Evolutionary conservation across 2,797 vertebrate genomes (phyloP).

Genomic region (Acrocephalus scirpaceus): DNA sequence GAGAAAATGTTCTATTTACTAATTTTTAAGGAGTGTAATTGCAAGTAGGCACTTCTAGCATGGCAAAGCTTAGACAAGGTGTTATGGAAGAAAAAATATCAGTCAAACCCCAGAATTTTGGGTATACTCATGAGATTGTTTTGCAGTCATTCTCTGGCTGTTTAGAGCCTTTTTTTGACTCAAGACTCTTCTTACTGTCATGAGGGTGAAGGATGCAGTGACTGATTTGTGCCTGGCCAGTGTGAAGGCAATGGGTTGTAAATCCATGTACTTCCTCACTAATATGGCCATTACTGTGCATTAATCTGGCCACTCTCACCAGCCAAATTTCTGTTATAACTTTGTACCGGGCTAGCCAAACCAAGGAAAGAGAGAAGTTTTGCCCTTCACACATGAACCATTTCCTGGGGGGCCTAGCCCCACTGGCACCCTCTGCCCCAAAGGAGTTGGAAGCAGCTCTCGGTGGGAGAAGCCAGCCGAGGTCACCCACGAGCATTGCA

Average conservation of each 20-base stretch:
- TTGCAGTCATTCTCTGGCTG: neutral
- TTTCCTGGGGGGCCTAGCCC: neutral
- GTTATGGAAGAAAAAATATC: neutral
- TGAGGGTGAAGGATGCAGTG: neutral
- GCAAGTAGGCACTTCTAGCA: neutral
- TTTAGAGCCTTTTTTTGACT: neutral
- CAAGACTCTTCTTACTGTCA: neutral
- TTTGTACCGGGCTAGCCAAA: neutral
- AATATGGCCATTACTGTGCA: neutral
- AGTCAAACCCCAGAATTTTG: neutral
- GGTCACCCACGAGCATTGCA: slow-evolving; percentile 30
- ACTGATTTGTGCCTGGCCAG: neutral
- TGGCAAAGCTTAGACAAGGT: neutral
- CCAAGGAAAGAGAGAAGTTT: neutral
- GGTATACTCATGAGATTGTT: neutral
- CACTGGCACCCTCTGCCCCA: neutral
- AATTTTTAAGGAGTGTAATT: neutral
- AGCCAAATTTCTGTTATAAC: neutral
- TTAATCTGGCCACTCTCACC: neutral
- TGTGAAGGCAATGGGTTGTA: neutral
- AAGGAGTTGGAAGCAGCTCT: neutral
- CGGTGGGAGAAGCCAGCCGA: neutral
- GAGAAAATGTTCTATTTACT: neutral
- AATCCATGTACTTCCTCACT: neutral
- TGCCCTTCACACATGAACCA: neutral